phyloP scores from a whole-genome alignment of 2,888 invertebrate species.

The Phrixothrix hirtus region DNA sequence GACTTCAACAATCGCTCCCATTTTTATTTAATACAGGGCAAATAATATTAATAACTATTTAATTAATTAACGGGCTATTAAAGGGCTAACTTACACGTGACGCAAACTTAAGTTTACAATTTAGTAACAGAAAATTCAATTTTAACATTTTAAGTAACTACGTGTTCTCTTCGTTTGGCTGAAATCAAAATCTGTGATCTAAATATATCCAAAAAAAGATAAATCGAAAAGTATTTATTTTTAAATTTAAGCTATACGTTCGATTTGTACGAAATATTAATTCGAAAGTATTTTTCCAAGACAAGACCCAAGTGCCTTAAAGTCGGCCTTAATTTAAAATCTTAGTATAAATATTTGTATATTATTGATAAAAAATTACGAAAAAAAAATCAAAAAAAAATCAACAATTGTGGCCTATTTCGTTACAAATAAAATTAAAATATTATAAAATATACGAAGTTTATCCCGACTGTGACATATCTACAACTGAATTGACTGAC shows the following conservation, averaged over 20 bases:
- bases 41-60: conserved; percentile 5
- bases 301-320: conserved; percentile 57
- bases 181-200: conserved; percentile 49
- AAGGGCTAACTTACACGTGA: conserved; percentile 26
- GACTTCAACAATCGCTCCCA: too few species aligned
- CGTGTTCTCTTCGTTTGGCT: conserved; percentile 3
- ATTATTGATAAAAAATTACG: conserved; percentile 48
- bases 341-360: conserved; percentile 54
- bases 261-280: conserved; percentile 4
- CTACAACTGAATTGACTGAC: conserved; percentile 8
- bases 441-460: conserved; percentile 21
- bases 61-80: conserved; percentile 28
- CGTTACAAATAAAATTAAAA: conserved; percentile 40
- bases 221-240: conserved; percentile 21
- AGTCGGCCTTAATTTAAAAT: conserved; percentile 53
- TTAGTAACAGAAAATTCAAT: too few species aligned
- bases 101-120: conserved; percentile 4
- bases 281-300: conserved; percentile 50
- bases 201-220: conserved; percentile 26
- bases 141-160: too few species aligned
- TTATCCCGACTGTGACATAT: conserved; percentile 41
- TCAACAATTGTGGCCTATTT: conserved; percentile 49
- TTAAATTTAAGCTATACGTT: too few species aligned
- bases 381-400: conserved; percentile 45
- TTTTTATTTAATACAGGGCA: too few species aligned